These are phyloP conservation scores for Symphodus melops DNA, from an alignment of 2,113 vertebrate species.

Conservation along the genomic window DNA sequence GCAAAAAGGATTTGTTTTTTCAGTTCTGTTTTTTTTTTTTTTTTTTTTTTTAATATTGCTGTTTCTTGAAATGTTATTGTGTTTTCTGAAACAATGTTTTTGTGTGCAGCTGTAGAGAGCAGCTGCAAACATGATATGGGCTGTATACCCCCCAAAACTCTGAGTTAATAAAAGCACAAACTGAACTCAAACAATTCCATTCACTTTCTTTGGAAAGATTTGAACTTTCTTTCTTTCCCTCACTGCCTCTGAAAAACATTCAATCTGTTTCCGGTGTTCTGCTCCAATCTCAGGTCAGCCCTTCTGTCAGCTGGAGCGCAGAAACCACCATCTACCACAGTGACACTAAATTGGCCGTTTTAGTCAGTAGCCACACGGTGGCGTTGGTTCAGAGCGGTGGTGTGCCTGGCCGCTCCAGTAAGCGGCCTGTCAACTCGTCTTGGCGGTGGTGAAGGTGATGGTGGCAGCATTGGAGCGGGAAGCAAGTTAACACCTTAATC, in stretches of 20 bases:
- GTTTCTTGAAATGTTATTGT: too few species aligned
- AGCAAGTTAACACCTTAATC: constrained; percentile 68
- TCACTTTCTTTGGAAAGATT: background rate
- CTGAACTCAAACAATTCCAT: background rate
- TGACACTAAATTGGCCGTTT: constrained; percentile 16
- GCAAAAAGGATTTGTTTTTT: too few species aligned
- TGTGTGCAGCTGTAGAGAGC: too few species aligned
- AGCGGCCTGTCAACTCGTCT: constrained; percentile 32
- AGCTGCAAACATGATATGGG: too few species aligned
- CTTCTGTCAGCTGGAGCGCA: constrained; percentile 12
- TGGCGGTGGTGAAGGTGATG: background rate
- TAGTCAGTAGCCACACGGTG: constrained; percentile 29
- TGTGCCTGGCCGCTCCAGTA: constrained; percentile 37
- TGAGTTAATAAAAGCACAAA: background rate
- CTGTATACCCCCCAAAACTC: background rate
- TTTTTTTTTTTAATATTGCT: too few species aligned
- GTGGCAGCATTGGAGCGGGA: constrained; percentile 34
- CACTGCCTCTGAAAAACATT: background rate
- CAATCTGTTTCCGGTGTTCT: constrained; percentile 1
- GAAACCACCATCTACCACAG: background rate
- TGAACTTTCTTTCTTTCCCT: background rate
- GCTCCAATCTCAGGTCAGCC: constrained; percentile 28
- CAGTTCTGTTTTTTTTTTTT: too few species aligned
- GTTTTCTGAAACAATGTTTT: too few species aligned
- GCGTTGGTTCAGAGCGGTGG: constrained; percentile 28